Evolutionary conservation across 2,888 invertebrate genomes (phyloP).

Genomic region (Netelia virgata): DNA sequence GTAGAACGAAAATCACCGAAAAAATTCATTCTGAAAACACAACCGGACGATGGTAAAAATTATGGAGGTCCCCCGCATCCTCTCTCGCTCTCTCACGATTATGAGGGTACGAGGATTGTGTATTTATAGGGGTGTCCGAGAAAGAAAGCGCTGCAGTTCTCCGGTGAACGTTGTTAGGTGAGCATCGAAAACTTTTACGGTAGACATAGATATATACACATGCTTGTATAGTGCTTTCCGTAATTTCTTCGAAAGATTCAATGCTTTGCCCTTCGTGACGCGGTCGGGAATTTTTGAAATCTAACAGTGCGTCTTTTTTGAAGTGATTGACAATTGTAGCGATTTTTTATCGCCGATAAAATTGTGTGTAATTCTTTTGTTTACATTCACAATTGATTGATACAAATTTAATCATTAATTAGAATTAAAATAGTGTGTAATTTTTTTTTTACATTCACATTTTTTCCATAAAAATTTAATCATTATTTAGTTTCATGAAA

Average conservation of each 20-base stretch:
- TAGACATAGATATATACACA: not conserved
- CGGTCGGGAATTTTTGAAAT: not conserved
- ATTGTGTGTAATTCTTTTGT: not conserved
- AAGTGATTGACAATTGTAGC: constrained; percentile 7
- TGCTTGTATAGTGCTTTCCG: not conserved
- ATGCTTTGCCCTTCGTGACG: not conserved
- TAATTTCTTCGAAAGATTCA: constrained; percentile 1
- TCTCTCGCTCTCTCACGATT: constrained; percentile 37
- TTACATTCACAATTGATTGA: not conserved
- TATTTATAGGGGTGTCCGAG: constrained; percentile 82
- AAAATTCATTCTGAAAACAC: constrained; percentile 71
- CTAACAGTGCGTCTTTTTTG: not conserved
- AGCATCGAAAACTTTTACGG: constrained; percentile 70
- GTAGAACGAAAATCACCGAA: constrained; percentile 48
- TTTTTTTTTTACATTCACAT: not conserved
- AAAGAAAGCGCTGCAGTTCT: constrained; percentile 80
- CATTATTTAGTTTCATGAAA: not conserved
- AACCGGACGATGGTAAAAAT: constrained; percentile 74
- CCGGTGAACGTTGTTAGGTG: constrained; percentile 81
- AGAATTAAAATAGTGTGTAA: not conserved
- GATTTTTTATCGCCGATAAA: not conserved
- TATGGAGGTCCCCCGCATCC: constrained; percentile 56
- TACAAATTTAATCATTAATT: no score
- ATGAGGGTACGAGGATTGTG: constrained; percentile 75
- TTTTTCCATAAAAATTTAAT: not conserved